A percentile compares a stretch with the other conserved stretches of the same genome.
Conservation (phyloP, 2,113 vertebrate species). For the Dasyornis broadbenti region DNA sequence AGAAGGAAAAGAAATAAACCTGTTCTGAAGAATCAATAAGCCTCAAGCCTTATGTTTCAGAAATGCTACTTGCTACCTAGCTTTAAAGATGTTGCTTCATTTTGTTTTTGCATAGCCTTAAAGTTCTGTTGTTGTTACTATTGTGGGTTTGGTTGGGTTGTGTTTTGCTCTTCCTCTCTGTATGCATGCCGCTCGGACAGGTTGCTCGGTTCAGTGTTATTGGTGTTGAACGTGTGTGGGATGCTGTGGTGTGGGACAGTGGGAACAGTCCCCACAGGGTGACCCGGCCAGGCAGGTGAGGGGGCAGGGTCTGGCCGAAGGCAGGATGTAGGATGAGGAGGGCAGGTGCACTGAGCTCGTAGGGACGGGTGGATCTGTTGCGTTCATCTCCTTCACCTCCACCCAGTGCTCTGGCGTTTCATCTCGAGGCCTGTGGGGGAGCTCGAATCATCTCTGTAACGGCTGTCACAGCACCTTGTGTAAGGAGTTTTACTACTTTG, state of each 20-base stretch:
- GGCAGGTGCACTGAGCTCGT: background rate
- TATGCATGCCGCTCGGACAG: constrained; percentile 76
- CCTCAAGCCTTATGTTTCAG: constrained; percentile 97
- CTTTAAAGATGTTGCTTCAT: constrained; percentile 82
- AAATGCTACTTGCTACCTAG: constrained; percentile 83
- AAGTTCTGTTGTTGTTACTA: constrained; percentile 46
- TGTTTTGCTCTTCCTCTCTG: constrained; percentile 58
- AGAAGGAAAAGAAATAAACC: constrained; percentile 74
- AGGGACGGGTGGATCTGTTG: constrained; percentile 25
- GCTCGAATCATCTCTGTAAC: constrained; percentile 19
- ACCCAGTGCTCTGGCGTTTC: background rate
- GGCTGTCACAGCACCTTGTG: constrained; percentile 34
- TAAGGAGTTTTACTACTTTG: constrained; percentile 63
- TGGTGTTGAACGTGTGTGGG: constrained; percentile 66
- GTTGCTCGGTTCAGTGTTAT: constrained; percentile 63
- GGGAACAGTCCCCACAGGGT: background rate
- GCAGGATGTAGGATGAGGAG: background rate
- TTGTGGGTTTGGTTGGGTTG: constrained; percentile 6
- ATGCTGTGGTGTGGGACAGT: constrained; percentile 42
- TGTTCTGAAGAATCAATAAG: constrained; percentile 80
- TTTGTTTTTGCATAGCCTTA: constrained; percentile 81
- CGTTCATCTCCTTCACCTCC: constrained; percentile 30
- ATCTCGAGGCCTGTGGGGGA: background rate
- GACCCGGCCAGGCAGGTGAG: background rate
- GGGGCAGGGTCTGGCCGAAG: background rate